phyloP scores from a whole-genome alignment of 2,113 vertebrate genomes.

The Pluvianellus socialis region DNA sequence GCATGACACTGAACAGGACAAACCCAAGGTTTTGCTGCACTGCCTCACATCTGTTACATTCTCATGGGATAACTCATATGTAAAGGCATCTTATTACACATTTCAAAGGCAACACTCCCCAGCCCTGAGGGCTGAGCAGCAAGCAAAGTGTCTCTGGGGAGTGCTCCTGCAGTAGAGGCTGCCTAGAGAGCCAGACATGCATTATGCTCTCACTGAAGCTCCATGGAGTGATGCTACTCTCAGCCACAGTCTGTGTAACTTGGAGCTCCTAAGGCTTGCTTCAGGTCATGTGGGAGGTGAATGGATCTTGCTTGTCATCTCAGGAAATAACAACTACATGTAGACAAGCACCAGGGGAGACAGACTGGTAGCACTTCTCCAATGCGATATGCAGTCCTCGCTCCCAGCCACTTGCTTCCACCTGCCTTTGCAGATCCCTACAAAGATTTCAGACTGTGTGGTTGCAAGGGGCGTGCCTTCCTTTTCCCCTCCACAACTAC shows the following conservation, averaged over 20 bases:
- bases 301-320: not conserved
- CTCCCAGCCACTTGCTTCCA: not conserved
- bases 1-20: not conserved
- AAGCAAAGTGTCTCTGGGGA: fast-evolving
- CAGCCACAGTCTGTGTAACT: not conserved
- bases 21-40: not conserved
- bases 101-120: not conserved
- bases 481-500: not conserved
- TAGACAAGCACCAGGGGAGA: not conserved
- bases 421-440: not conserved
- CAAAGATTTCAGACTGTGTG: not conserved
- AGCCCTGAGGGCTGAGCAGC: not conserved
- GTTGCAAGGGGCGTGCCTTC: not conserved
- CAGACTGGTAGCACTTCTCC: not conserved
- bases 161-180: not conserved
- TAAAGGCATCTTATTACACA: not conserved
- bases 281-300: fast-evolving
- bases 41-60: not conserved
- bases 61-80: not conserved
- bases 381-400: fast-evolving
- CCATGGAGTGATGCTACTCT: not conserved
- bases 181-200: not conserved
- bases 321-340: not conserved
- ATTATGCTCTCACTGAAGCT: fast-evolving
- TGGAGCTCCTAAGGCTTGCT: not conserved